Base-by-base conservation (phyloP, 2,113 vertebrate species). In the Platysternon megacephalum region DNA sequence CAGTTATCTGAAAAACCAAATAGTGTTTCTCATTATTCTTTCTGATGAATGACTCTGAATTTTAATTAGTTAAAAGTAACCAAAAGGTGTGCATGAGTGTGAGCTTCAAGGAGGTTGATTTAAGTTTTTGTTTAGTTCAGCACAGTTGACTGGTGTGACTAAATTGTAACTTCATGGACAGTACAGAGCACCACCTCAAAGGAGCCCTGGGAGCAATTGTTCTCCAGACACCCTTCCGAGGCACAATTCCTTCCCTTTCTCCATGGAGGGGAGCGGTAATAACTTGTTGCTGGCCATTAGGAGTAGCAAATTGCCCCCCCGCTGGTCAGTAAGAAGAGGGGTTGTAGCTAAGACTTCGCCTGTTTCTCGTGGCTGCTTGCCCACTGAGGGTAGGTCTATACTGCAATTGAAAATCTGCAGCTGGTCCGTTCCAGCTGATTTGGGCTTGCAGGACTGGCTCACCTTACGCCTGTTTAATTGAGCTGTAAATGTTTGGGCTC, bases 1-100 rank as follows among this genome's bases (percentile, higher is more conserved):
- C 4, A 9, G 1, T 35, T 76, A 24, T 56, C 21, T 0, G 0
- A 49, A 16, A 87, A 52, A 89, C 2, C 2, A 26, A 92, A 8
- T 1, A 10, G 17, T 6, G 4, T n/a, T 6, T 39, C 53, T 42
- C 13, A 5, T 8, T 1, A 0, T 28, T 4, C 2, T 42, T 65
- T 44, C 29, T 72, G 39, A n/a, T n/a, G 80, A 52, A 17, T n/a
- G 29, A 2, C 32, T 28, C 10, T 55, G 42, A 58, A 61, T 85
- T 10, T 3, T 35, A 11, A 0, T 83, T 2, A 9, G 82, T 14
- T 10, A 68, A 32, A 53, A n/a, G 21, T 53, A 78, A 79, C 29
- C 52, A 22, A 79, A 65, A n/a, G 35, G 32, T 51, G 29, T 79
- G 78, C 13, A 56, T 4, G 24, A 49, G 24, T 58, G 19, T 19